Evolutionary conservation across 2,888 invertebrate genomes (phyloP).

Genomic region (Cancer borealis): DNA sequence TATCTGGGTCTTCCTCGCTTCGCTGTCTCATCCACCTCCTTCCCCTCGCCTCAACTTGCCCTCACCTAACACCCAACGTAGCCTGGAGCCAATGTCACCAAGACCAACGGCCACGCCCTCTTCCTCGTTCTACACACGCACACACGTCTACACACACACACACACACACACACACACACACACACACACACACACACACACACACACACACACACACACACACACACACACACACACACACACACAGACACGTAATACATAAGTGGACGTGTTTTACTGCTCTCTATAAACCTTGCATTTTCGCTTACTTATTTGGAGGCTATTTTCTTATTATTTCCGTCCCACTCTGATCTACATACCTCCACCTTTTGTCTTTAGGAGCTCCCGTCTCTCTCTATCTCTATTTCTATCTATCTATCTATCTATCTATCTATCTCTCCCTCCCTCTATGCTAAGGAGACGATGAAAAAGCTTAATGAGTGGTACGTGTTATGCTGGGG

Average conservation of each 20-base stretch:
- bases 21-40: constrained; percentile 27
- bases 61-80: background rate
- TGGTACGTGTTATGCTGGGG: background rate
- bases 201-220: background rate
- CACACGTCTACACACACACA: background rate
- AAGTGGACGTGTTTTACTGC: constrained; percentile 14
- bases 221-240: constrained; percentile 2
- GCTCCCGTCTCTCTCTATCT: constrained; percentile 43
- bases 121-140: background rate
- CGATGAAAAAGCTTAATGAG: background rate
- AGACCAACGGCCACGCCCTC: constrained; percentile 1
- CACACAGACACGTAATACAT: background rate
- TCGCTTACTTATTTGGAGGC: background rate
- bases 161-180: background rate
- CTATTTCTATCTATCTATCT: constrained; percentile 44
- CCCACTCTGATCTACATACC: constrained; percentile 7
- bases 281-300: constrained; percentile 19
- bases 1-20: background rate
- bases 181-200: background rate
- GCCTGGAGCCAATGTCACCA: background rate
- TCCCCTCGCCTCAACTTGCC: background rate
- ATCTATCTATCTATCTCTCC: constrained; percentile 46
- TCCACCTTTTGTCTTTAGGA: background rate
- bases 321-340: background rate
- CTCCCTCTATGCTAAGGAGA: constrained; percentile 24